Conservation (phyloP, 2,113 vertebrate genomes). For the Camelus bactrianus region DNA sequence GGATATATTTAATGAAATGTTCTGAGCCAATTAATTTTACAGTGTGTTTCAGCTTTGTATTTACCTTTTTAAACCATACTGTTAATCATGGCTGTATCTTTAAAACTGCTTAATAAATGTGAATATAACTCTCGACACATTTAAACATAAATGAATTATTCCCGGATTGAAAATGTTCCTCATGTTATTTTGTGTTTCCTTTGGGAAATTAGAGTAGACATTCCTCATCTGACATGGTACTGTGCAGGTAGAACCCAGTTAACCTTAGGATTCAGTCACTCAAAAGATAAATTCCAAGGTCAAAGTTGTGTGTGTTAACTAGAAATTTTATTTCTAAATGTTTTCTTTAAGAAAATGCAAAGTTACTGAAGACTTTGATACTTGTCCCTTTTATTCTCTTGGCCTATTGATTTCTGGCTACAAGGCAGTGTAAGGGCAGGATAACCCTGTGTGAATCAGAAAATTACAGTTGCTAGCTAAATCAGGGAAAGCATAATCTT, state of each 20-base stretch:
- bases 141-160: conserved; percentile 13
- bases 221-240: conserved; percentile 20
- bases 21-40: background rate
- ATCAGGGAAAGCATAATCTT: conserved; percentile 21
- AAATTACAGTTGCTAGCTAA: conserved; percentile 55
- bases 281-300: conserved; percentile 3
- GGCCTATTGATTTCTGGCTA: conserved; percentile 10
- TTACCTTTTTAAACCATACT: conserved; percentile 15
- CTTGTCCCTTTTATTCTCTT: conserved; percentile 23
- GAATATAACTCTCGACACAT: conserved; percentile 45
- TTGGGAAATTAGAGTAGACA: conserved; percentile 5
- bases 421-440: background rate
- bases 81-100: background rate
- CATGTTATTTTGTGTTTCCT: conserved; percentile 30
- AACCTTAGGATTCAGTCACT: background rate
- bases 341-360: conserved; percentile 11
- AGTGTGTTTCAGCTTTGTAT: background rate
- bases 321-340: conserved; percentile 55
- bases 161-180: background rate
- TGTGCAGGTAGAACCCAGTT: background rate
- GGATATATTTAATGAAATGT: background rate
- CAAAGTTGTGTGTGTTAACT: background rate
- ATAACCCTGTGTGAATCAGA: background rate
- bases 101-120: conserved; percentile 51
- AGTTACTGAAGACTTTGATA: background rate